Evolutionary conservation across 2,888 invertebrate genomes (phyloP), one percentile per base, ranked within the genome.

Genomic region (Cryptocephalus moraei): DNA sequence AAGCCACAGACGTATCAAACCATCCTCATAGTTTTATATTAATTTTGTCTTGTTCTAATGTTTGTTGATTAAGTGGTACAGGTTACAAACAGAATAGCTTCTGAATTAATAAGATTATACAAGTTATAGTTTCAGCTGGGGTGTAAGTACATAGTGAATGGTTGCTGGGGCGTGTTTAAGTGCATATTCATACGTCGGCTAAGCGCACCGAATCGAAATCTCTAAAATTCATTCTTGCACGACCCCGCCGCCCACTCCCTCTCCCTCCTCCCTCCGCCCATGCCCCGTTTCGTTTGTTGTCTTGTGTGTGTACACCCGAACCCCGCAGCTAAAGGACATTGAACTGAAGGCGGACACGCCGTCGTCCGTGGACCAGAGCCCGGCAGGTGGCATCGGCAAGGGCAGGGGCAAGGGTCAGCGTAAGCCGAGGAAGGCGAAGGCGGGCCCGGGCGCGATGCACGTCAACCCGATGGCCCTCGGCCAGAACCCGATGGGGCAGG

Each of bases 361-460:
- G 61, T 84, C 77, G 53, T 84, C 76, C 57, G 76, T 77, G 59
- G 86, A 81, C 63, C 85, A 79, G 62, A 83, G 79, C 50, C 84
- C 78, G 62, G 61, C 62, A 11, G 58, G 64, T 46, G 51, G 45
- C 14, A 33, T 49, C 34, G 56, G 53, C 8, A 56, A 43, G 47
- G 44, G 53, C 55, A 22, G 42, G 13, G 62, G 58, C 60, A 22
- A 55, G 76, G 64, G 70, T 62, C 58, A 71, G 69, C 56, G 73
- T 73, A 73, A 74, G 73, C 72, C 59, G 73, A 73, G 72, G 69
- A 74, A 64, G 71, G 55, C 74, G 56, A 68, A 73, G 61, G 50
- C 59, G 8, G 61, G 66, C 58, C 51, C 74, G 53, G 62, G 71
- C 53, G 61, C 63, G 8, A 62, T 65, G 51, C 62, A 59, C 39